Conservation (phyloP, 2,797 vertebrate species). For the Sitta carolinensis region DNA sequence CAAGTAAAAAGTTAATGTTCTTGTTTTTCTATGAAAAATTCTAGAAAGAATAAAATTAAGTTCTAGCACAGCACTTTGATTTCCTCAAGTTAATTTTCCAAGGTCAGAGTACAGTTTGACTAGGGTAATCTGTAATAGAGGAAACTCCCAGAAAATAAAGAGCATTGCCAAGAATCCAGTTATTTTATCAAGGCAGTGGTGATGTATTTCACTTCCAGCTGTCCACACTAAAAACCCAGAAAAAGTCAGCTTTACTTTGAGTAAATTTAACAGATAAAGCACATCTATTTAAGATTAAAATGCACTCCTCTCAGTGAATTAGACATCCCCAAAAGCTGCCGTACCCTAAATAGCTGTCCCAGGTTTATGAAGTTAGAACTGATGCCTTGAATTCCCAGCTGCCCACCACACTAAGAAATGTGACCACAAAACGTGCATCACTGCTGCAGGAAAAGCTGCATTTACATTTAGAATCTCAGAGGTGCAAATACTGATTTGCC, state of each 20-base stretch:
- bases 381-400: background rate
- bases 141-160: slow-evolving; percentile 52
- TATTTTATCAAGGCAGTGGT: slow-evolving; percentile 5
- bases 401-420: background rate
- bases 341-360: background rate
- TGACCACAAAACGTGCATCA: background rate
- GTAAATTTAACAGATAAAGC: background rate
- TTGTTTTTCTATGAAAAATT: background rate
- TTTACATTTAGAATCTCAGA: background rate
- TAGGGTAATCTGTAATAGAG: slow-evolving; percentile 3
- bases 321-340: background rate
- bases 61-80: background rate
- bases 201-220: slow-evolving; percentile 19
- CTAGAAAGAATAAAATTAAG: background rate
- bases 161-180: slow-evolving; percentile 25
- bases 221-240: background rate
- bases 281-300: background rate
- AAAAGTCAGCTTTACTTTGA: background rate
- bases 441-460: background rate
- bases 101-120: slow-evolving; percentile 29
- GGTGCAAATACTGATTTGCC: background rate
- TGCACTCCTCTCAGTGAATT: background rate
- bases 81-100: background rate
- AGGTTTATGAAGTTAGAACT: background rate
- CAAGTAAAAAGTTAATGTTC: background rate